phyloP scores from a whole-genome alignment of 2,113 vertebrate species.

The Cheirogaleus medius region DNA sequence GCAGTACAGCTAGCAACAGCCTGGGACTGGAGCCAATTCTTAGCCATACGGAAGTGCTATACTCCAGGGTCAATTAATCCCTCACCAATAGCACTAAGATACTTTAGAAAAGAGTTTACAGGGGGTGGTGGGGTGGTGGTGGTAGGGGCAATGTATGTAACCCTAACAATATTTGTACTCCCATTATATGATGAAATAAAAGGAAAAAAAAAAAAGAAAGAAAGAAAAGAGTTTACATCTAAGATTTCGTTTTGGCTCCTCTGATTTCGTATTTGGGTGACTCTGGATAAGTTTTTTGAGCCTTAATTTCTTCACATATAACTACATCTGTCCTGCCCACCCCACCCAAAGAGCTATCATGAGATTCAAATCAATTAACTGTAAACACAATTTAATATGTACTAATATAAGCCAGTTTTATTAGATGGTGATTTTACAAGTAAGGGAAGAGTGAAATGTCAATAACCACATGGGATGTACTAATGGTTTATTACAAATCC shows the following conservation, averaged over 20 bases:
- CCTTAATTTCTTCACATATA: not conserved
- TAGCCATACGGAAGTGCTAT: not conserved
- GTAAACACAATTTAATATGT: not conserved
- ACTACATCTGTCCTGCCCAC: not conserved
- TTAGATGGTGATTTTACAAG: not conserved
- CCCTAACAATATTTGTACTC: no score
- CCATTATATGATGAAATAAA: no score
- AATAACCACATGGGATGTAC: not conserved
- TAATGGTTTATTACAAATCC: not conserved
- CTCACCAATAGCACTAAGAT: not conserved
- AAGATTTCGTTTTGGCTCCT: not conserved
- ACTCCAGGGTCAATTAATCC: not conserved
- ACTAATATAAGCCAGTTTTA: not conserved
- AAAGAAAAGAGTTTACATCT: not conserved
- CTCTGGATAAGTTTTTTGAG: not conserved
- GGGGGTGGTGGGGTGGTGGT: no score
- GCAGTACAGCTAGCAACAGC: not conserved
- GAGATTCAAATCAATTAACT: slow-evolving; percentile 34
- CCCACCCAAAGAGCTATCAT: not conserved
- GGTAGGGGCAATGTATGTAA: no score
- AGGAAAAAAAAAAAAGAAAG: no score
- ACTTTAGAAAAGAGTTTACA: not conserved
- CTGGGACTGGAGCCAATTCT: not conserved
- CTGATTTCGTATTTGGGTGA: not conserved
- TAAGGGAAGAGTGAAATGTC: not conserved